phyloP scores from a whole-genome alignment of 2,888 invertebrate species.

The Lucinisca nassula region DNA sequence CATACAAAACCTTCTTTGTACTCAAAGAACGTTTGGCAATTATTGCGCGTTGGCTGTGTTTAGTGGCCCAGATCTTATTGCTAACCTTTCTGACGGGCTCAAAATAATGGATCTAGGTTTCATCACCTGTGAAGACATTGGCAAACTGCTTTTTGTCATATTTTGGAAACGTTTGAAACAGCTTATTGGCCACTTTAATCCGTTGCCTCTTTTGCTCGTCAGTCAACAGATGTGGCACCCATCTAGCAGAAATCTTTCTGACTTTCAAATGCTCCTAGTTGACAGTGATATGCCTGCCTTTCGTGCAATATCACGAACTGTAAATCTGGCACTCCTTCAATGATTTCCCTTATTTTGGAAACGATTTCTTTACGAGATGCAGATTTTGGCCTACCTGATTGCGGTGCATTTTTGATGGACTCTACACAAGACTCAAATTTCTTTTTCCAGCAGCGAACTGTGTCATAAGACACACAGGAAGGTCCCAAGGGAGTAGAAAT shows the following conservation, averaged over 20 bases:
- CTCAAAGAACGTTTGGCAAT: neutral
- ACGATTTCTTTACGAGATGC: no score
- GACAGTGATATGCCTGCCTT: neutral
- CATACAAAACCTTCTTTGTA: neutral
- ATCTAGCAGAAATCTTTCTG: neutral
- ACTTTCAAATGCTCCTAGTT: neutral
- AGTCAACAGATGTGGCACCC: conserved; percentile 13
- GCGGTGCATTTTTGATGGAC: no score
- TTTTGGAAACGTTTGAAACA: neutral
- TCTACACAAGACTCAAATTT: no score
- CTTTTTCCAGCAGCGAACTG: no score
- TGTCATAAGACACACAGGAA: no score
- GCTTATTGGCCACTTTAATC: neutral
- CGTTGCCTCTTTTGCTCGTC: conserved; percentile 1
- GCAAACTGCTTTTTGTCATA: neutral
- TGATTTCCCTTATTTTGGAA: no score
- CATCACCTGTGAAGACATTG: neutral
- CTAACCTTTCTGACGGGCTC: neutral
- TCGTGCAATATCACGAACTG: no score
- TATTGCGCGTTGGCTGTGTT: neutral
- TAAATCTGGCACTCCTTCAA: no score
- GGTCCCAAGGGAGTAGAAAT: no score
- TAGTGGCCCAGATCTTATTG: neutral
- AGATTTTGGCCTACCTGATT: no score
- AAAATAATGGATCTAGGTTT: neutral